Base-by-base conservation (phyloP, 2,113 vertebrate species). In the Erpornis zantholeuca region DNA sequence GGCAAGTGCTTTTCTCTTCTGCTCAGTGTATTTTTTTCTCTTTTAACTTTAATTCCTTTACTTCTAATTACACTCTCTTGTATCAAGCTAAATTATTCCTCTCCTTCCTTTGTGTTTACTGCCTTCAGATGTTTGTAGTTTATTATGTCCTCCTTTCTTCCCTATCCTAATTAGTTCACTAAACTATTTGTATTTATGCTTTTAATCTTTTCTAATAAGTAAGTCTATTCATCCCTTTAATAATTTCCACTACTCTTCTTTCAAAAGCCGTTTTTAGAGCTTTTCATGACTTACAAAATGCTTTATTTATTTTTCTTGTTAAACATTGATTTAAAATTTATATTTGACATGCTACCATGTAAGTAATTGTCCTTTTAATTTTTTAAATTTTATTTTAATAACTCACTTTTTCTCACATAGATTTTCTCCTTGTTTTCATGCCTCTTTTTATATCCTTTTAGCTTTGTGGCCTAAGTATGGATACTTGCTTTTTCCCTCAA, bases 131-230 rank as follows among this genome's bases (percentile, higher is more conserved):
- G 40, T 92, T 88, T 72, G 40, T 54, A 77, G 75, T 61, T 93
- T 88, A 72, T 92, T 69, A 82, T 54, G 29, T 33, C 45, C 29
- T 79, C 15, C 18, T 93, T 54, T 93, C 57, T 83, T 85, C 75
- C 23, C 44, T 92, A 80, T 78, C 65, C 38, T 89, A 96, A 90
- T 95, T 94, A 72, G 40, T 92, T 85, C 75, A 87, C 52, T 88
- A 85, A 96, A 96, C 76, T 88, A 73, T 91, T 88, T 82, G 38
- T 85, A 93, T 96, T 92, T 91, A 92, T 89, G 61, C 50, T 93
- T 97, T 96, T 95, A 96, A 95, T 95, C 63, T 95, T 96, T 80
- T 72, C 24, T 91, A 75, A 84, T 84, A 95, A 85, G 42, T 79
- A 90, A 85, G 19, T 66, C 33, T 35, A 68, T 92, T 76, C 28